Evolutionary conservation across 2,888 invertebrate species (phyloP).

Genomic region (Anorthoa munda): DNA sequence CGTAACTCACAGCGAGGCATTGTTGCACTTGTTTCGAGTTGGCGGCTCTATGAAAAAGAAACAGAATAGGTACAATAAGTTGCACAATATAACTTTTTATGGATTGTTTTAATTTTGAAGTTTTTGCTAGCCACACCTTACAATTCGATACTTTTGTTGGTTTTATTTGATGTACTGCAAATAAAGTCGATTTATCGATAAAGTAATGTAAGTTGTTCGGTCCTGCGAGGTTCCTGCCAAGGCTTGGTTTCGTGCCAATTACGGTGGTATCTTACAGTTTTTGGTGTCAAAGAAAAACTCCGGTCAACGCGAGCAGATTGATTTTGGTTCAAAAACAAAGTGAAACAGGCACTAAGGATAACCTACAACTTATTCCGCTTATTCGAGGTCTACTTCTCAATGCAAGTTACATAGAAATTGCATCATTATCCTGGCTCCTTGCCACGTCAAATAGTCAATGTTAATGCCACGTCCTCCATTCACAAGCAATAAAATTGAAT

Average conservation of each 20-base stretch:
- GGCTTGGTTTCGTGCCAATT: too few relatives aligned
- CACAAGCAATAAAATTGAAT: neutral
- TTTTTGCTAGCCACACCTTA: slow-evolving; percentile 9
- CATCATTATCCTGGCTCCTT: slow-evolving; percentile 28
- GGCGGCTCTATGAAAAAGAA: slow-evolving; percentile 27
- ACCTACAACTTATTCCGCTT: neutral
- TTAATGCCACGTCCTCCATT: slow-evolving; percentile 11
- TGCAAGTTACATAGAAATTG: slow-evolving; percentile 26
- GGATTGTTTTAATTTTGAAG: slow-evolving; percentile 22
- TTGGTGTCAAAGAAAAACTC: too few relatives aligned
- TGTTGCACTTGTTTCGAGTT: slow-evolving; percentile 46
- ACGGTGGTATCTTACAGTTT: too few relatives aligned
- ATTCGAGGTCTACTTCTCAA: slow-evolving; percentile 6
- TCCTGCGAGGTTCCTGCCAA: neutral
- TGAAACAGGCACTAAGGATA: neutral
- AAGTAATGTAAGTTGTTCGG: neutral
- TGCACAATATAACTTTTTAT: slow-evolving; percentile 39
- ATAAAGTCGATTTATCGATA: neutral
- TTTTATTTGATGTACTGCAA: neutral
- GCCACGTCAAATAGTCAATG: slow-evolving; percentile 43
- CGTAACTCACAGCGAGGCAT: slow-evolving; percentile 45
- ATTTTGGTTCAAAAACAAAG: neutral
- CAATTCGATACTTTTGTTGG: slow-evolving; percentile 3
- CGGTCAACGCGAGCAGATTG: too few relatives aligned
- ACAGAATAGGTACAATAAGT: slow-evolving; percentile 23